phyloP scores from a whole-genome alignment of 1,140 invertebrate species.

The Palaemon carinicauda region DNA sequence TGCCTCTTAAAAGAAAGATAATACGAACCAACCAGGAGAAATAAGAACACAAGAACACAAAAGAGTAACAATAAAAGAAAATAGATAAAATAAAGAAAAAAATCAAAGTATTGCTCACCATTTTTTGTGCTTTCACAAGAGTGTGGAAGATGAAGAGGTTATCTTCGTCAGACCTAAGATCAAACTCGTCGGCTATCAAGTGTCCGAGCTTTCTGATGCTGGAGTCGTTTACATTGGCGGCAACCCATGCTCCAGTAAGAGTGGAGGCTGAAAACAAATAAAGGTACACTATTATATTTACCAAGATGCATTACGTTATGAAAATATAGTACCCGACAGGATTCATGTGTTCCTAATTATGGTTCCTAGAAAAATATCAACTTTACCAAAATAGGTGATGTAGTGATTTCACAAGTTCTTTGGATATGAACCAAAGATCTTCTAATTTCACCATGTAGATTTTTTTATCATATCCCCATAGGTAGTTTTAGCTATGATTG shows the following conservation, averaged over 20 bases:
- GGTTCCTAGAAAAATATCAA: no score
- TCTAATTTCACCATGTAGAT: no score
- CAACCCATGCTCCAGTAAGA: constrained; percentile 13
- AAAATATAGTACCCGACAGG: neutral
- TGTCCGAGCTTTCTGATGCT: constrained; percentile 27
- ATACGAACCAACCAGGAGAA: no score
- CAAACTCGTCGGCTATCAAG: constrained; percentile 55
- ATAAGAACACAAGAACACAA: no score
- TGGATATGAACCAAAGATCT: no score
- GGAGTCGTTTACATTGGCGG: constrained; percentile 1
- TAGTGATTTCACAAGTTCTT: no score
- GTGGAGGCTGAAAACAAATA: neutral
- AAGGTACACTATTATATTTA: neutral
- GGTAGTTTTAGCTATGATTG: no score
- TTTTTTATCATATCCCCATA: no score
- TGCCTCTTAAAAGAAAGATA: neutral
- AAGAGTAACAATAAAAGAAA: no score
- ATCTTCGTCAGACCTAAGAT: constrained; percentile 51
- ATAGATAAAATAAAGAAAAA: neutral
- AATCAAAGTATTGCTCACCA: neutral
- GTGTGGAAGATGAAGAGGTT: constrained; percentile 52
- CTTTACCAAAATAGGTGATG: no score
- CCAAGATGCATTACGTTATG: neutral
- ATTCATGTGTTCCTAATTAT: no score
- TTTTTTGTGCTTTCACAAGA: constrained; percentile 41